Base-by-base conservation (phyloP, 2,113 vertebrate genomes). In the Equus przewalskii region DNA sequence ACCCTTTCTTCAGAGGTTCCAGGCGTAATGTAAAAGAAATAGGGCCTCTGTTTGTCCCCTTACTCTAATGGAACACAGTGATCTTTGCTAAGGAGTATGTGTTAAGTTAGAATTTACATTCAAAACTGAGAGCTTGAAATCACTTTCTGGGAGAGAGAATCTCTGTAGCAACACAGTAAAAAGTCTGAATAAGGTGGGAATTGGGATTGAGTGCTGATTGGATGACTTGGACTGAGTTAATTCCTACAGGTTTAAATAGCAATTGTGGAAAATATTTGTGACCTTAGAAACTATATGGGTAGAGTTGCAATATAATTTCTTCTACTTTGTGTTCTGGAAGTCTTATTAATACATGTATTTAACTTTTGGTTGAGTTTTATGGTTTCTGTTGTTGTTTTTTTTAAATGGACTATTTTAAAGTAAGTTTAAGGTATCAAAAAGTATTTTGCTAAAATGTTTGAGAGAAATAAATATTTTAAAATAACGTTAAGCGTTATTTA, bases 381-480 rank as follows among this genome's bases (percentile, higher is more conserved):
- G 36, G 26, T 90, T 89, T 78, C 60, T 67, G 33, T 75, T 89
- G 54, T 72, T 80, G 70, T 83, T 75, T 84, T 91, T 76, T 54
- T 4, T 69, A 88, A 96, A 18, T 26, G 24, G 24, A 81, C 1
- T 84, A 56, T 84, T 78, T 91, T 82, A 58, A 91, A 94, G 67
- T 90, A 78, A 54, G 18, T 78, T 54, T 69, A 65, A 88, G 69
- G 54, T 88, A 56, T 28, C 28, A 78, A 69, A 51, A 91, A 67
- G 41, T 87, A 36, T 89, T 92, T 70, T 64, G 30, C n/a, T 49
- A 64, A 85, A 92, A 85, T 94, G 41, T 94, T 94, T 67, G 72
- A 90, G 30, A 85, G 58, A 81, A 95, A 96, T 33, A 49, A 54
- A 10, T 54, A 85, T 26, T 91, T 90, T 49, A 65, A 70, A 86